Percentiles rank a stretch among this genome's conserved stretches.
phyloP scores from a whole-genome alignment of 2,888 invertebrate species.

The Resseliella maxima region DNA sequence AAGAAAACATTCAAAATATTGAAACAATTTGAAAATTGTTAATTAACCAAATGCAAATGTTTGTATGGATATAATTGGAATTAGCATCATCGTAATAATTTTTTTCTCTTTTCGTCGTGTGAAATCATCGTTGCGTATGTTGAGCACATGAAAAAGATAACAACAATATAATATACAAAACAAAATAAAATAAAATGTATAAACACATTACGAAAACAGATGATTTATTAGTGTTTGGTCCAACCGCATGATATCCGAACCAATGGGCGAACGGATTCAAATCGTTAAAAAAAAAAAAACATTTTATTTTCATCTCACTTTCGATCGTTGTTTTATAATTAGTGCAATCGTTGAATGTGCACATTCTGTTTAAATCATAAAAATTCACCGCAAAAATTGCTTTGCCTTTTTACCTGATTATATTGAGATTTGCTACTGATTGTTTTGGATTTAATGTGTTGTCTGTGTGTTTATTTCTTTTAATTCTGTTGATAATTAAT shows the following conservation, averaged over 20 bases:
- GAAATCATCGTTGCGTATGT: background rate
- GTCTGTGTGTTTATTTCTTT: too few species aligned
- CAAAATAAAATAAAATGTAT: background rate
- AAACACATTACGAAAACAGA: too few species aligned
- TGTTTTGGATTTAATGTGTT: too few species aligned
- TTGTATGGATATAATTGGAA: background rate
- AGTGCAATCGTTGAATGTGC: background rate
- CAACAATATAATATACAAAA: background rate
- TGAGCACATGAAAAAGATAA: too few species aligned
- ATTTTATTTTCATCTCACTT: background rate
- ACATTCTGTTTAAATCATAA: too few species aligned
- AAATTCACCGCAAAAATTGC: too few species aligned
- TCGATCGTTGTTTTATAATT: background rate
- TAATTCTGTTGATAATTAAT: too few species aligned
- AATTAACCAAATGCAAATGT: background rate
- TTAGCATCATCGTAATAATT: background rate
- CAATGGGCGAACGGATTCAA: background rate
- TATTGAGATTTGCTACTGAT: too few species aligned
- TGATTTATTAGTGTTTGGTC: too few species aligned
- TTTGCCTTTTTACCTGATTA: too few species aligned
- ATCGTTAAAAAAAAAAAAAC: background rate
- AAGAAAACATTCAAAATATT: background rate
- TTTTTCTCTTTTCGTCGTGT: background rate
- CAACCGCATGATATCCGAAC: too few species aligned
- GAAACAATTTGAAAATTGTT: background rate